phyloP scores from a whole-genome alignment of 2,113 vertebrate species.

The Rhynchopsitta pachyrhyncha region DNA sequence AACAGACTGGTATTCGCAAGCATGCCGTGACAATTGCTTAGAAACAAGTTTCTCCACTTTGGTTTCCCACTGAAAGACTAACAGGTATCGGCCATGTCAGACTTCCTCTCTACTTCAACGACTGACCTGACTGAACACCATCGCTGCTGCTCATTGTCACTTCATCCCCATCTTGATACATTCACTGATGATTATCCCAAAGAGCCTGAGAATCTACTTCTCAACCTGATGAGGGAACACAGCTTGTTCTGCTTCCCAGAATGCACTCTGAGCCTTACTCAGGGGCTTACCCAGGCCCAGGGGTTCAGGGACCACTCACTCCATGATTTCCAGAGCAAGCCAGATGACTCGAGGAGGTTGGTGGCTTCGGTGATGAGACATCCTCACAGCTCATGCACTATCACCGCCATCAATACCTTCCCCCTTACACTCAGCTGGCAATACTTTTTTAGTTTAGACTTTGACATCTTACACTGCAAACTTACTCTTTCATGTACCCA shows the following conservation, averaged over 20 bases:
- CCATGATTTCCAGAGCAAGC: neutral
- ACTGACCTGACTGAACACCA: neutral
- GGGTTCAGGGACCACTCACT: neutral
- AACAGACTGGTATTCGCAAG: neutral
- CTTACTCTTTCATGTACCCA: neutral
- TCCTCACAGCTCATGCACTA: neutral
- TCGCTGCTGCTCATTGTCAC: accelerated
- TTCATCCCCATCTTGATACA: neutral
- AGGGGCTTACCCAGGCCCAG: neutral
- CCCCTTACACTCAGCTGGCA: neutral
- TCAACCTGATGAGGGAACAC: neutral
- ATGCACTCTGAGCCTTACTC: accelerated
- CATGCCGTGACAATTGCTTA: neutral
- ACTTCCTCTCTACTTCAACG: neutral
- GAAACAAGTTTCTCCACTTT: neutral
- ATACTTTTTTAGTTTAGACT: neutral
- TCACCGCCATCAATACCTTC: too few species aligned
- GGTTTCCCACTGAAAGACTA: neutral
- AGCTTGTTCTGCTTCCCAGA: neutral
- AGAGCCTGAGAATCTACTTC: neutral
- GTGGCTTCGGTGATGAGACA: neutral
- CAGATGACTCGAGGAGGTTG: neutral
- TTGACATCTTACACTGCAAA: neutral
- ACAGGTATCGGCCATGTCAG: neutral
- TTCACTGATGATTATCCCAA: too few species aligned